Percentiles rank a stretch among this genome's conserved stretches.
Evolutionary conservation across 2,888 invertebrate species (phyloP).

Genomic region (Physocephala rufipes): DNA sequence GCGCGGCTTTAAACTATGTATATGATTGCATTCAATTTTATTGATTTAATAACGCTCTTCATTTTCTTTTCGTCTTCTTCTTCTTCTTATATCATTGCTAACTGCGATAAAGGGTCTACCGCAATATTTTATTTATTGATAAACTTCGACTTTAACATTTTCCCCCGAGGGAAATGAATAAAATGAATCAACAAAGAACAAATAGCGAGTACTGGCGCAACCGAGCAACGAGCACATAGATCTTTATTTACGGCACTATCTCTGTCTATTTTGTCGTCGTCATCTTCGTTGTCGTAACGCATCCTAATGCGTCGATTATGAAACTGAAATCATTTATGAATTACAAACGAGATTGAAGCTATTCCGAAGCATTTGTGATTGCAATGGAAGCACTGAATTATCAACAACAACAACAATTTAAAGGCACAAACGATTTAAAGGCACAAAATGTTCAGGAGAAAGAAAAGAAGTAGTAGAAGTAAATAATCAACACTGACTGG

Average conservation of each 20-base stretch:
- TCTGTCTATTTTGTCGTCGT: too few species aligned
- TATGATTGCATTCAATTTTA: neutral
- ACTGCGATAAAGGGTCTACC: constrained; percentile 1
- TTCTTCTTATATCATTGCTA: neutral
- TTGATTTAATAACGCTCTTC: neutral
- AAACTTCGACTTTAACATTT: constrained; percentile 24
- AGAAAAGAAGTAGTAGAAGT: too few species aligned
- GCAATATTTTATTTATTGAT: neutral
- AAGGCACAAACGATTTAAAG: constrained; percentile 13
- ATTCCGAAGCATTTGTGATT: neutral
- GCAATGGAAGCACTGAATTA: constrained; percentile 9
- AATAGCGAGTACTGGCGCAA: too few species aligned
- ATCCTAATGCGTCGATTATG: constrained; percentile 19
- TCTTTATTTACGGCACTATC: neutral
- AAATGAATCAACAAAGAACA: too few species aligned
- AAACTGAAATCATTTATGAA: constrained; percentile 26
- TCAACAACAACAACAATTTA: neutral
- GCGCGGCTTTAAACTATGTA: too few species aligned
- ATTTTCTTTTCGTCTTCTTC: neutral
- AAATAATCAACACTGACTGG: too few species aligned
- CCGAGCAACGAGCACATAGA: neutral
- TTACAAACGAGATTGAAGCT: neutral
- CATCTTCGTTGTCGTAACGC: neutral
- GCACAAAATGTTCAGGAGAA: too few species aligned
- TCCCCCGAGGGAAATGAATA: neutral